A percentile compares a stretch with the other conserved stretches of the same genome.
Conservation (phyloP, 2,113 vertebrate species). For the Lucifuga dentata region DNA sequence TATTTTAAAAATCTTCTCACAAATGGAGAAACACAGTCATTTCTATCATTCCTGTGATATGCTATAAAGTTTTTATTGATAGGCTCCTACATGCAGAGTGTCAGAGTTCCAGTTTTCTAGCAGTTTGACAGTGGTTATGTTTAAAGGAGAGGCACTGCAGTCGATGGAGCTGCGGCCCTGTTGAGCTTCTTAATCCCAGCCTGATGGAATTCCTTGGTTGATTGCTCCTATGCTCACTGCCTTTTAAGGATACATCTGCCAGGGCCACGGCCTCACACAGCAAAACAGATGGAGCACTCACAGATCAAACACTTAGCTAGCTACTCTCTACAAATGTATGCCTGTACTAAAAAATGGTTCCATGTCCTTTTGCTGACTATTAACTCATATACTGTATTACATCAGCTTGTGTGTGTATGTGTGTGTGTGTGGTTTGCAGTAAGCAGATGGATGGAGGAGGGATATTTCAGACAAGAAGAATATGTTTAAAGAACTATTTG, state of each 20-base stretch:
- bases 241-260: slow-evolving; percentile 86
- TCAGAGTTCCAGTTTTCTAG: slow-evolving; percentile 18
- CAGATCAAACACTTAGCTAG: slow-evolving; percentile 80
- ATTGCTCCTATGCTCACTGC: slow-evolving; percentile 81
- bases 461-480: slow-evolving; percentile 20
- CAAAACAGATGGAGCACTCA: slow-evolving; percentile 74
- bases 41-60: neutral
- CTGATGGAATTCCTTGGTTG: slow-evolving; percentile 81
- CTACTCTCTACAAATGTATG: slow-evolving; percentile 61
- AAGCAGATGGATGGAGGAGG: slow-evolving; percentile 29
- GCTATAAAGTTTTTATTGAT: neutral
- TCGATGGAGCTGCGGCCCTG: slow-evolving; percentile 45
- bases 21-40: neutral
- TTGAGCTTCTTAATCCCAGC: slow-evolving; percentile 73
- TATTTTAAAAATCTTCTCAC: slow-evolving; percentile 18
- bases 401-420: slow-evolving; percentile 30
- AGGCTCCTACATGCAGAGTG: too few relatives aligned
- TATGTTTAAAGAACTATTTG: slow-evolving; percentile 9
- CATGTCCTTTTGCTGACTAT: slow-evolving; percentile 54
- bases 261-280: slow-evolving; percentile 57
- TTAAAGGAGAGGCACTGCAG: slow-evolving; percentile 52
- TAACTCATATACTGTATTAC: slow-evolving; percentile 65
- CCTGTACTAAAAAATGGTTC: slow-evolving; percentile 51
- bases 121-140: slow-evolving; percentile 33
- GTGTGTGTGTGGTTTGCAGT: slow-evolving; percentile 48